Conservation (phyloP, 1,140 invertebrate species). For the Halictus rubicundus region DNA sequence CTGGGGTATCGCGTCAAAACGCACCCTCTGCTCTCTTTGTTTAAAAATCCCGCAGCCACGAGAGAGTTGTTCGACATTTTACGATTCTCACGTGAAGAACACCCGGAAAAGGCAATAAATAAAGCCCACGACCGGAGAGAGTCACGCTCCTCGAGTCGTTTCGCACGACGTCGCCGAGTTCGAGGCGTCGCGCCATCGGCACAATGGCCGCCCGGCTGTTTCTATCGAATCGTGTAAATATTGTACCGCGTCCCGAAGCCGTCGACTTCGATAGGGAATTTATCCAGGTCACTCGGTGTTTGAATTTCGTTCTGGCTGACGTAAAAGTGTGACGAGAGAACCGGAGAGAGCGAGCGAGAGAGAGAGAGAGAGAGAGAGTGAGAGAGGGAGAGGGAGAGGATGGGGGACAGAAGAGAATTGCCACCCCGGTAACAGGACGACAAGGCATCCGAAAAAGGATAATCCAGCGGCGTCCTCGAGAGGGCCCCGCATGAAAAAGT, state of each 20-base stretch:
- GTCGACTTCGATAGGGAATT: constrained; percentile 43
- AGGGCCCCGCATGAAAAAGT: constrained; percentile 73
- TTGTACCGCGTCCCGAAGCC: constrained; percentile 16
- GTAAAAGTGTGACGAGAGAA: constrained; percentile 31
- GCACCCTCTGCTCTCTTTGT: neutral
- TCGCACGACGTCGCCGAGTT: constrained; percentile 45
- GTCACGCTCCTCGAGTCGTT: constrained; percentile 13
- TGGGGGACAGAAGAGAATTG: neutral
- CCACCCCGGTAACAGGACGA: constrained; percentile 39
- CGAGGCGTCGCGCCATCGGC: constrained; percentile 29
- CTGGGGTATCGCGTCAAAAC: no score
- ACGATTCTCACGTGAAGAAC: constrained; percentile 36
- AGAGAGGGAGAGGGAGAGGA: no score
- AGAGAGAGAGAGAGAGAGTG: no score
- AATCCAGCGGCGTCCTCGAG: constrained; percentile 71
- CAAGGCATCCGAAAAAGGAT: constrained; percentile 63
- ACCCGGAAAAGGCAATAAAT: constrained; percentile 41
- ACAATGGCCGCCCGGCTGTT: constrained; percentile 49
- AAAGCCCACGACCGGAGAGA: constrained; percentile 14
- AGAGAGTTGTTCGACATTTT: neutral
- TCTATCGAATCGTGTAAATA: constrained; percentile 65
- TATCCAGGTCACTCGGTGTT: constrained; percentile 69
- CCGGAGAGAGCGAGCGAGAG: no score
- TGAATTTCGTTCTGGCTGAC: constrained; percentile 63
- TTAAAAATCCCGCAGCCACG: neutral